Evolutionary conservation across 2,797 vertebrate genomes (phyloP).

Genomic region (Pogonophryne albipinna): DNA sequence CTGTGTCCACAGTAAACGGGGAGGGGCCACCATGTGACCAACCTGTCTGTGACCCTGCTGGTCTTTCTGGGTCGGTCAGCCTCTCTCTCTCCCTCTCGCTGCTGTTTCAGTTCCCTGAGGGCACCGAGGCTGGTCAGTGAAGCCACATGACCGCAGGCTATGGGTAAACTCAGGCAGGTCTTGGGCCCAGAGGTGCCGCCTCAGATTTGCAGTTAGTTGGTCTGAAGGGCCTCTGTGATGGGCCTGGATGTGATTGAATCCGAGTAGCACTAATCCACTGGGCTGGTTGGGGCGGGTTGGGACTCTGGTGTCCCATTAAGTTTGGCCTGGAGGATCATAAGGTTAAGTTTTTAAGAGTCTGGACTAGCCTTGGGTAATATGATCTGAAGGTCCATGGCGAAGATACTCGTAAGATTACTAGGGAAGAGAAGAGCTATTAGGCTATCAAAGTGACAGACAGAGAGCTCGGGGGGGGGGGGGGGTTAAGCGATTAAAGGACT

Average conservation of each 20-base stretch:
- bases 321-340: slow-evolving; percentile 85
- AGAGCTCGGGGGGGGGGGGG: slow-evolving; percentile 18
- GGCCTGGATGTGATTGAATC: slow-evolving; percentile 74
- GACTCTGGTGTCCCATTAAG: slow-evolving; percentile 87
- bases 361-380: slow-evolving; percentile 73
- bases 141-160: slow-evolving; percentile 73
- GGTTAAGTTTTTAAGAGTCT: slow-evolving; percentile 82
- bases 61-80: slow-evolving; percentile 82
- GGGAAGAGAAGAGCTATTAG: slow-evolving; percentile 59
- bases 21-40: slow-evolving; percentile 62
- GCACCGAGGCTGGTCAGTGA: slow-evolving; percentile 60
- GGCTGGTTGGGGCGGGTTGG: slow-evolving; percentile 84
- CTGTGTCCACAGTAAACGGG: slow-evolving; percentile 38
- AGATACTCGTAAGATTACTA: slow-evolving; percentile 47
- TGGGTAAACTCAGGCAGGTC: slow-evolving; percentile 85
- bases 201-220: slow-evolving; percentile 79
- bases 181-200: slow-evolving; percentile 79
- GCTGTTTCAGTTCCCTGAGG: slow-evolving; percentile 66
- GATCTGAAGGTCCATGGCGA: slow-evolving; percentile 68
- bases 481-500: background rate
- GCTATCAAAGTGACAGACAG: slow-evolving; percentile 55
- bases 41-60: slow-evolving; percentile 65
- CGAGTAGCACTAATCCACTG: slow-evolving; percentile 81
- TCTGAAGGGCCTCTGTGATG: slow-evolving; percentile 71
- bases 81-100: slow-evolving; percentile 50